Conservation (phyloP, 2,797 vertebrate species). For the Eospalax fontanierii region DNA sequence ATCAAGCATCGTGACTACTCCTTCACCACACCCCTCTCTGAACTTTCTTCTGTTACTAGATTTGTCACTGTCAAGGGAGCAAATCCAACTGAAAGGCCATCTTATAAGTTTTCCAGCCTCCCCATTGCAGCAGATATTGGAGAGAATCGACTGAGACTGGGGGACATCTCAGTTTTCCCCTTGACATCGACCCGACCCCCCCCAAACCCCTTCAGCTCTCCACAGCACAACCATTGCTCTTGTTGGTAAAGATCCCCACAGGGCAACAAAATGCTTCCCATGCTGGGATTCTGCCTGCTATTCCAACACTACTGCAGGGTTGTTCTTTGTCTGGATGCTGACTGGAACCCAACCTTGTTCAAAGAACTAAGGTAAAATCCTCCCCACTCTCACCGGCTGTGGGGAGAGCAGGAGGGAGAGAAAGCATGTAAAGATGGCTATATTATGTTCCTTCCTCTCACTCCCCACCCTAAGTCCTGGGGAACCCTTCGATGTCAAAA, state of each 20-base stretch:
- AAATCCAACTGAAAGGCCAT: not conserved
- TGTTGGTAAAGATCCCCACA: not conserved
- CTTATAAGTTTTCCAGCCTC: not conserved
- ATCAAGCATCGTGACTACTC: not conserved
- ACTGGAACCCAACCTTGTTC: not conserved
- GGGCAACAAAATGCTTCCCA: not conserved
- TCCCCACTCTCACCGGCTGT: not conserved
- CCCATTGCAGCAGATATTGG: too few relatives aligned
- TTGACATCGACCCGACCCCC: not conserved
- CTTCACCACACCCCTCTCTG: not conserved
- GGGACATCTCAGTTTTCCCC: not conserved
- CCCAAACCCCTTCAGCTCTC: not conserved
- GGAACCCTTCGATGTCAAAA: not conserved
- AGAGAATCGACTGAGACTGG: not conserved
- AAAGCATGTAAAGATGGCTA: too few relatives aligned
- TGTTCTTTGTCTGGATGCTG: not conserved
- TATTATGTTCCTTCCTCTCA: too few relatives aligned
- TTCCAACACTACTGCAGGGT: too few relatives aligned
- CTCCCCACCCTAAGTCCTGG: not conserved
- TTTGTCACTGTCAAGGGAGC: not conserved
- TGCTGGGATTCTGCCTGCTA: not conserved
- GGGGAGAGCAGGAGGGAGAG: accelerated
- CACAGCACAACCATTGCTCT: not conserved
- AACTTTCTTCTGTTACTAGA: not conserved
- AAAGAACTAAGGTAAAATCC: not conserved